phyloP scores from a whole-genome alignment of 2,113 vertebrate species.

The Plectropomus leopardus region DNA sequence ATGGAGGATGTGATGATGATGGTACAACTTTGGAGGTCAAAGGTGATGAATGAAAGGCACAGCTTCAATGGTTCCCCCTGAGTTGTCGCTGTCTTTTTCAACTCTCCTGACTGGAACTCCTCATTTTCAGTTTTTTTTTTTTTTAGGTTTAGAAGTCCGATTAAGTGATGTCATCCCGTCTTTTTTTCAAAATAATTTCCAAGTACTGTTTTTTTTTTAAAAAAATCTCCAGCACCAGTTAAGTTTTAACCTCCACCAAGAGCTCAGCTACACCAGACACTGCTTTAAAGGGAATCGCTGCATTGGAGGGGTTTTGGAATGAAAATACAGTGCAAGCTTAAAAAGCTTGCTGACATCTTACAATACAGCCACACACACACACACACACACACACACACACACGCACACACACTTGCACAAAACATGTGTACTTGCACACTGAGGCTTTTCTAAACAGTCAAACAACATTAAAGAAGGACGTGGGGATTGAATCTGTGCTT shows the following conservation, averaged over 20 bases:
- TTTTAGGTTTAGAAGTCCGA: conserved; percentile 3
- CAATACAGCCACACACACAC: conserved; percentile 32
- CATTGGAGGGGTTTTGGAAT: conserved; percentile 64
- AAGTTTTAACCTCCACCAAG: conserved; percentile 27
- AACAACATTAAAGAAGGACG: conserved; percentile 36
- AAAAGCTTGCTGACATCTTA: conserved; percentile 75
- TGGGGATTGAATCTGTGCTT: conserved; percentile 72
- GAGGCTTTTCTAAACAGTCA: conserved; percentile 55
- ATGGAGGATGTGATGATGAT: background rate
- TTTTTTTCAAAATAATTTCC: conserved; percentile 14
- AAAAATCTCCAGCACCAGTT: conserved; percentile 35
- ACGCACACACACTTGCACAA: conserved; percentile 28
- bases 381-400: conserved; percentile 27
- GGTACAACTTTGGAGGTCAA: conserved; percentile 52
- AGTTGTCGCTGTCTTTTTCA: conserved; percentile 73
- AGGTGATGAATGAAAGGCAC: conserved; percentile 82
- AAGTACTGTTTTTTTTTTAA: background rate
- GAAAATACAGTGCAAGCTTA: conserved; percentile 52
- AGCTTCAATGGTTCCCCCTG: conserved; percentile 82
- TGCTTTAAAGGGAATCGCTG: conserved; percentile 82
- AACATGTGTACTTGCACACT: conserved; percentile 13
- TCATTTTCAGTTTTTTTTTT: background rate
- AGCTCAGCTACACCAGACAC: conserved; percentile 52
- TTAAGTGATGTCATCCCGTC: background rate
- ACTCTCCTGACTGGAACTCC: conserved; percentile 11